These are phyloP conservation scores for Luscinia megarhynchos DNA, from an alignment of 2,797 vertebrate genomes.

Conservation along the genomic window DNA sequence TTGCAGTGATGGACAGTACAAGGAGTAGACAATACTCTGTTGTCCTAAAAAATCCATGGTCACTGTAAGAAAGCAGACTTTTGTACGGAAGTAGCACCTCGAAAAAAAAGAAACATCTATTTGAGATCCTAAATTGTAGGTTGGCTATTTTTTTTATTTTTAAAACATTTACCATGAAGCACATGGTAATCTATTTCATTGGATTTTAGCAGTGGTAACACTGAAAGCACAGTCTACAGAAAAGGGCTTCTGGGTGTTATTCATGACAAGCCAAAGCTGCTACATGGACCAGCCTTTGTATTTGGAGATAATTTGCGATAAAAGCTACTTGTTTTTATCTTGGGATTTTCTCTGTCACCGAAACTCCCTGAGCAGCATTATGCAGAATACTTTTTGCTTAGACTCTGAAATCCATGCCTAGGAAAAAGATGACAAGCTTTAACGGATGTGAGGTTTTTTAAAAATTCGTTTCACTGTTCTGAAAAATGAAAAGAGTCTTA, in stretches of 20 bases:
- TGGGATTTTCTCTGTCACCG: background rate
- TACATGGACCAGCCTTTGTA: background rate
- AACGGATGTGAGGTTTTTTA: background rate
- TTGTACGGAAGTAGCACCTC: conserved; percentile 10
- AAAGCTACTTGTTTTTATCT: background rate
- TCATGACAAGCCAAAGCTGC: background rate
- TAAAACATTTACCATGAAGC: background rate
- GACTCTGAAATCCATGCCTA: background rate
- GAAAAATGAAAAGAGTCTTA: background rate
- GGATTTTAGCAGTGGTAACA: background rate
- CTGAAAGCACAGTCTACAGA: background rate
- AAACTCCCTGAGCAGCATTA: background rate
- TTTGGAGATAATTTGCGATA: background rate
- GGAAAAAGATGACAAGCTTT: background rate
- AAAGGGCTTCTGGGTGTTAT: background rate
- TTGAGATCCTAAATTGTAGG: background rate
- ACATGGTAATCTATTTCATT: background rate
- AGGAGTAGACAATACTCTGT: background rate
- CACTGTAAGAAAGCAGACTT: conserved; percentile 14
- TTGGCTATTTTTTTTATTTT: background rate
- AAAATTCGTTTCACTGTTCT: background rate
- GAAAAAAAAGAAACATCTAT: background rate
- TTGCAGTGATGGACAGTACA: background rate
- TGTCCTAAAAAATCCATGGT: background rate
- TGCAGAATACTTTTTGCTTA: background rate